Percentiles rank a stretch among this genome's conserved stretches.
Conservation (phyloP, 2,113 vertebrate genomes). For the Apistogramma diplotaenia region DNA sequence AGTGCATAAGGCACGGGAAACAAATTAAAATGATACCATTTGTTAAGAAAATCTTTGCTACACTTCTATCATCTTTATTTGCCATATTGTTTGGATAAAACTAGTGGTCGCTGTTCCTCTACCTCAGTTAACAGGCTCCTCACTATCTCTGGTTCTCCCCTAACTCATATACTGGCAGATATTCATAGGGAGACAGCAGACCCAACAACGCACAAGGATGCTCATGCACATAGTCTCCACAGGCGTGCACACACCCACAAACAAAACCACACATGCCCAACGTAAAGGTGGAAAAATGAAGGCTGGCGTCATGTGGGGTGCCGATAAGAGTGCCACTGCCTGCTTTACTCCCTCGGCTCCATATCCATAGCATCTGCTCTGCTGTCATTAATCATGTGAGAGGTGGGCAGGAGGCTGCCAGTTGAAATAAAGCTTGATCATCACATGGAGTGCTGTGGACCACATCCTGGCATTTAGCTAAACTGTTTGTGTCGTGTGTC, state of each 20-base stretch:
- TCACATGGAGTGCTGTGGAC: constrained; percentile 32
- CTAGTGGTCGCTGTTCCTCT: background rate
- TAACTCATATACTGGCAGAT: background rate
- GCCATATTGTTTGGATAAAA: background rate
- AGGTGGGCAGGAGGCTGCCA: constrained; percentile 55
- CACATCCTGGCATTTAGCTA: constrained; percentile 27
- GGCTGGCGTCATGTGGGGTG: constrained; percentile 27
- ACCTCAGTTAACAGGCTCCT: background rate
- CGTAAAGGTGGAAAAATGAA: constrained; percentile 56
- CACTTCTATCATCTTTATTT: background rate
- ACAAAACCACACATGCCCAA: constrained; percentile 42
- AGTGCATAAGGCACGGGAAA: background rate
- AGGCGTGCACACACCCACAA: background rate
- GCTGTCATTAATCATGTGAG: constrained; percentile 66
- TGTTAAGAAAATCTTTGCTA: background rate
- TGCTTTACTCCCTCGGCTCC: constrained; percentile 29
- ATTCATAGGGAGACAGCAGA: background rate
- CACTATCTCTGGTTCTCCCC: background rate
- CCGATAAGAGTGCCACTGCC: constrained; percentile 1
- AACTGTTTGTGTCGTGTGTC: constrained; percentile 38
- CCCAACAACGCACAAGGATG: background rate
- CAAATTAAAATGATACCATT: background rate
- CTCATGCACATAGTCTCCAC: background rate
- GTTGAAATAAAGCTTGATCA: constrained; percentile 55
- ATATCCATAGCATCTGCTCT: constrained; percentile 62